phyloP scores from a whole-genome alignment of 2,113 vertebrate species.

The Solenodon paradoxus region DNA sequence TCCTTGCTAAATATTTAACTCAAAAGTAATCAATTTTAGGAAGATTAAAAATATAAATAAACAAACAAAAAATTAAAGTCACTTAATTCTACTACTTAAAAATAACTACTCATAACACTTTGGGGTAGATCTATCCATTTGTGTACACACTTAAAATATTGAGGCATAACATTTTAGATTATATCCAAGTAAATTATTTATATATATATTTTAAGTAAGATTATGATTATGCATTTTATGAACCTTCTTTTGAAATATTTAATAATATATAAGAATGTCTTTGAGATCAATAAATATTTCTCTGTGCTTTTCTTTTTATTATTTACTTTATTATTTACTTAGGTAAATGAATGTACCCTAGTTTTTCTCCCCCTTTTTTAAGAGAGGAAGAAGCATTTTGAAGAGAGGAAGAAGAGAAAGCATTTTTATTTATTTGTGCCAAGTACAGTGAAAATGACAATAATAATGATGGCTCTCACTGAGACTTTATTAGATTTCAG shows the following conservation, averaged over 20 bases:
- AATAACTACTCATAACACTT: not conserved
- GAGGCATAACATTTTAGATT: not conserved
- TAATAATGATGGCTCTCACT: not conserved
- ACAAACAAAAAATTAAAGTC: not conserved
- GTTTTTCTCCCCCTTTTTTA: too few relatives aligned
- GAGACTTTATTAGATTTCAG: not conserved
- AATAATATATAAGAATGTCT: not conserved
- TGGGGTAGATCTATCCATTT: not conserved
- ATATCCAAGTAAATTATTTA: not conserved
- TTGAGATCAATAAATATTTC: not conserved
- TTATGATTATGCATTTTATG: not conserved
- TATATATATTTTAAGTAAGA: slow-evolving; percentile 22
- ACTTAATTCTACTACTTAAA: not conserved
- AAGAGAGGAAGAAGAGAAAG: too few relatives aligned
- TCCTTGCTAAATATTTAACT: slow-evolving; percentile 26
- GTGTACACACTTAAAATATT: not conserved
- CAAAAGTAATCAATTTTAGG: not conserved
- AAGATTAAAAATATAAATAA: not conserved
- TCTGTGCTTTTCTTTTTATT: not conserved
- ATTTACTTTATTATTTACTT: not conserved
- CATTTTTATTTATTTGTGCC: too few relatives aligned
- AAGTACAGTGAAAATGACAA: not conserved
- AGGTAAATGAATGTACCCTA: too few relatives aligned
- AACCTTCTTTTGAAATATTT: not conserved
- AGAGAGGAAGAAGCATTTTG: too few relatives aligned